Evolutionary conservation across 1,140 invertebrate species (phyloP), one percentile per base, ranked within the genome.

Genomic region (Elysia chlorotica): DNA sequence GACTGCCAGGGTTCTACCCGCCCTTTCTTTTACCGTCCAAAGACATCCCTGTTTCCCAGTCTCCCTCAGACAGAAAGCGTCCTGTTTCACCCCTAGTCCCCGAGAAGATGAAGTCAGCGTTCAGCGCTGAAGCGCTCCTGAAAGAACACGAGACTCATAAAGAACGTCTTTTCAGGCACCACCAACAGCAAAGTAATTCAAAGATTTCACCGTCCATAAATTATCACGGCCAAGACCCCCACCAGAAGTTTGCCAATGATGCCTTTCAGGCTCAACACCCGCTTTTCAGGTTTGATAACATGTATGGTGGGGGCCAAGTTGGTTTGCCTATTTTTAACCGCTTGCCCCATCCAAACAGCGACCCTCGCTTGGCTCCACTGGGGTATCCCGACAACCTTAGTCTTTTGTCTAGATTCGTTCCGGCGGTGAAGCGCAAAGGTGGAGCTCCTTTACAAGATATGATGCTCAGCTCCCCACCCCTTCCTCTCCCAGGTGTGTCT

Each of bases 301-400:
- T n/a, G n/a, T n/a, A n/a, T n/a, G n/a, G n/a, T n/a, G n/a, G n/a
- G n/a, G n/a, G n/a, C 41, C 10, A 48, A 48, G 10, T 48, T 14
- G 41, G n/a, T 25, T 59, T 59, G 6, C 25, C 25, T 59, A 17
- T 25, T 2, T 66, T 77, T 78, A 57, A 76, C 75, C 23, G 74
- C 54, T 48, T 80, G 61, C 59, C 77, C 65, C 54, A 81, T 76
- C 75, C 79, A 72, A 30, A 76, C 5, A 82, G n/a, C n/a, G n/a
- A n/a, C n/a, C n/a, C n/a, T n/a, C n/a, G n/a, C n/a, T n/a, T n/a
- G n/a, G n/a, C n/a, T n/a, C n/a, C n/a, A n/a, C n/a, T n/a, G n/a
- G n/a, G n/a, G n/a, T n/a, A 78, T 41, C 75, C 56, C 53, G 74
- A 74, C 67, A 74, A 57, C 74, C 25, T 74, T 25, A 48, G 65